Base-by-base conservation (phyloP, 2,797 vertebrate species). In the Silurus aristotelis region DNA sequence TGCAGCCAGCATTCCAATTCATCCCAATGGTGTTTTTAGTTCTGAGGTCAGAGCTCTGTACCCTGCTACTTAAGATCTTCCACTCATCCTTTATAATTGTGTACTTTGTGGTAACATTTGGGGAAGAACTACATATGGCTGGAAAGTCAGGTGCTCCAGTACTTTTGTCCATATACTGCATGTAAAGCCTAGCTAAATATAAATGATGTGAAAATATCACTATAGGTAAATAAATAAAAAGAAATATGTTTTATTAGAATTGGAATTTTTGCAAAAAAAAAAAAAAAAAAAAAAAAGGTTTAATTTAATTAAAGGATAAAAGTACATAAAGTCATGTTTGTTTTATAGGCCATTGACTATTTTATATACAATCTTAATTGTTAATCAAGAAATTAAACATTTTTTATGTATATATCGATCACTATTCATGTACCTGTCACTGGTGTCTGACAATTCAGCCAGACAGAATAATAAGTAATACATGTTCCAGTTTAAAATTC, bases 401-500 rank as follows among this genome's bases (percentile, higher is more conserved):
- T 20, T 48, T 55, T 14, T 7, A 1, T 56, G 52, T 56, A 56
- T 17, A 6, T n/a, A 46, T 46, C 13, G 0, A 79, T 63, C 31
- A 78, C 19, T 3, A 8, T 79, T 63, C 31, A 46, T 1, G 0
- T 63, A 31, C 7, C 13, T 38, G 56, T 52, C 58, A 38, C 6
- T 38, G 4, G 19, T 73, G 58, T 56, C 52, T 68, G 61, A 43
- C 31, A 67, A 25, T 55, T 27, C 15, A 25, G 55, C 27, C 58
- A 22, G 22, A 80, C 60, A 64, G 48, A 27, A 63, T 8, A 48
- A 48, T 9, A 55, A 83, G 27, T 17, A 25, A 71, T 43, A 38
- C 70, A 52, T 66, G 67, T 46, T 67, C 85, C 67, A 83, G 67
- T 80, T 84, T 68, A 3, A 68, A 55, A 68, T 76, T 68, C 77